Conservation (phyloP, 1,140 invertebrate genomes). For the Chlorops oryzae region DNA sequence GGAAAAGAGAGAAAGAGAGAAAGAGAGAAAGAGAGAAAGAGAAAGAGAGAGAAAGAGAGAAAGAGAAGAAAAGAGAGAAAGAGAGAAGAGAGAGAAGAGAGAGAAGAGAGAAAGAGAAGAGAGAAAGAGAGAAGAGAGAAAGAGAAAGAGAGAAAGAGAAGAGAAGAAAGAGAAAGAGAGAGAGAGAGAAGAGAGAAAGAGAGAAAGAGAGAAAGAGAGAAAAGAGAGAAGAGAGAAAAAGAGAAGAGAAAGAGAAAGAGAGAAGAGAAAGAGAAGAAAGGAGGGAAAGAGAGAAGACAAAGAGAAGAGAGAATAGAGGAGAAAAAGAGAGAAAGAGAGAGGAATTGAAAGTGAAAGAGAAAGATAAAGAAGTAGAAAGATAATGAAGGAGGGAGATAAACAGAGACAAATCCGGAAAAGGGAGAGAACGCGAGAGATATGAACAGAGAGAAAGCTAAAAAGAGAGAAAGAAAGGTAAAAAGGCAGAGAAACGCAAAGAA, state of each 20-base stretch:
- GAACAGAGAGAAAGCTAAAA: neutral
- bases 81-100: neutral
- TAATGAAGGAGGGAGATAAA: neutral
- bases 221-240: neutral
- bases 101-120: neutral
- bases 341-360: neutral
- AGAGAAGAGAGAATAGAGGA: neutral
- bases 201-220: neutral
- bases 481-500: neutral
- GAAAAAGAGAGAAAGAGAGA: neutral
- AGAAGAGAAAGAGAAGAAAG: neutral
- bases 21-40: neutral
- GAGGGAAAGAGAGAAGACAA: neutral
- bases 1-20: neutral
- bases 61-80: neutral
- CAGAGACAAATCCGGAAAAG: neutral
- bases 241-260: neutral
- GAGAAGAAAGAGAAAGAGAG: neutral
- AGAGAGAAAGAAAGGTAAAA: neutral
- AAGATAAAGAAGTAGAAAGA: neutral
- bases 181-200: neutral
- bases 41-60: neutral
- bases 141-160: neutral
- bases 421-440: neutral
- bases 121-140: neutral